Conservation (phyloP, 2,888 invertebrate species). For the Tribolium freemani region DNA sequence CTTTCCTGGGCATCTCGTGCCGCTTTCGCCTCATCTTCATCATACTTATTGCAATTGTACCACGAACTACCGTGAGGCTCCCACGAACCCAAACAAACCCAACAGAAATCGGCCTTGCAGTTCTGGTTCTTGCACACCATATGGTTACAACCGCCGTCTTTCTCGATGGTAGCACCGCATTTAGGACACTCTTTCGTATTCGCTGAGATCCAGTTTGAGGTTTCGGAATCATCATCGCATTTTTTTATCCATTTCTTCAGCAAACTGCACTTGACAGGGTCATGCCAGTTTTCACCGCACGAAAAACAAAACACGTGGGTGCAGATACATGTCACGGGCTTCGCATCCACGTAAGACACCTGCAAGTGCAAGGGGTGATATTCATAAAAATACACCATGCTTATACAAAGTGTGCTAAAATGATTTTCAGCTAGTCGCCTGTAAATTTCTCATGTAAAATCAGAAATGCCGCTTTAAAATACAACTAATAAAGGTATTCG, state of each 20-base stretch:
- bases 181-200: constrained; percentile 99
- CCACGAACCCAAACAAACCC: constrained; percentile 99
- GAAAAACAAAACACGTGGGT: constrained; percentile 96
- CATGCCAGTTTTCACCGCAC: constrained; percentile 98
- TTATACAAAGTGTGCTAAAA: no score
- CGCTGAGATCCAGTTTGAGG: constrained; percentile 99
- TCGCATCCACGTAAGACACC: constrained; percentile 82
- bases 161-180: constrained; percentile 96
- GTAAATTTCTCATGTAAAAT: no score
- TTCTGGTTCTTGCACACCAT: constrained; percentile 99
- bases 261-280: constrained; percentile 95
- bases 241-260: constrained; percentile 98
- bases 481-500: no score
- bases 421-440: no score
- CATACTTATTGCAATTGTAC: constrained; percentile 73
- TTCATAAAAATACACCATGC: no score
- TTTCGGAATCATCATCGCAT: constrained; percentile 99
- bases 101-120: constrained; percentile 99
- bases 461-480: no score
- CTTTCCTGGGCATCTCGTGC: constrained; percentile 97
- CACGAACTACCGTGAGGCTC: constrained; percentile 98
- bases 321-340: constrained; percentile 94
- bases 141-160: constrained; percentile 99
- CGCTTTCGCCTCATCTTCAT: constrained; percentile 97
- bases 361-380: constrained; percentile 38